Percentiles rank a stretch among this genome's conserved stretches.
Conservation (phyloP, 1,140 invertebrate genomes). For the Trachymyrmex cornetzi region DNA sequence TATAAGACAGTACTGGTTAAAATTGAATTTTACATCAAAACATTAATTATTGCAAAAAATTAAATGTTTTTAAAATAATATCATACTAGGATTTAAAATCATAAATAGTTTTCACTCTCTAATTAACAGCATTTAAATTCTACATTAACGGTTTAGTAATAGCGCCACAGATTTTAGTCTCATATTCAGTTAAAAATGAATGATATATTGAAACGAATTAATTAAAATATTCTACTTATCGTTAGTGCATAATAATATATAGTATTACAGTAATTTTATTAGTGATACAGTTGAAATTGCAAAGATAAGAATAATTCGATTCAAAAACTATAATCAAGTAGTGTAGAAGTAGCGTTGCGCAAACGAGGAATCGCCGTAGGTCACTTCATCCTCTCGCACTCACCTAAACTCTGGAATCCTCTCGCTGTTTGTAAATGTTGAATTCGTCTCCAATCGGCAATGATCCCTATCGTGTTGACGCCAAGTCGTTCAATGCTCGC, state of each 20-base stretch:
- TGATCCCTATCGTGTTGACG: slow-evolving; percentile 14
- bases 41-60: not conserved
- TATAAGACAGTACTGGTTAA: too few species aligned
- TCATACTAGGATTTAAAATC: not conserved
- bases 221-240: not conserved
- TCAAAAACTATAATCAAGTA: not conserved
- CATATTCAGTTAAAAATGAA: not conserved
- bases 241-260: not conserved
- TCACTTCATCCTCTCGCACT: slow-evolving; percentile 8
- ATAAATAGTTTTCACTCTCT: not conserved
- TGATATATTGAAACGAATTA: not conserved
- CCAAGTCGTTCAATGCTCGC: slow-evolving; percentile 70
- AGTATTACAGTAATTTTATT: not conserved
- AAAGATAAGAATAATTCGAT: not conserved
- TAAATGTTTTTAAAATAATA: not conserved
- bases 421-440: not conserved
- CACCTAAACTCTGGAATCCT: slow-evolving; percentile 29
- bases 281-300: not conserved
- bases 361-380: not conserved
- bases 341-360: not conserved
- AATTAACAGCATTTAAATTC: not conserved
- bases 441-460: slow-evolving; percentile 24
- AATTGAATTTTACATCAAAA: not conserved
- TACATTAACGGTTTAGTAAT: not conserved
- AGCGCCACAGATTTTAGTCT: not conserved